Conservation (phyloP, 1,140 invertebrate genomes). For the Drosophila oshimai region DNA sequence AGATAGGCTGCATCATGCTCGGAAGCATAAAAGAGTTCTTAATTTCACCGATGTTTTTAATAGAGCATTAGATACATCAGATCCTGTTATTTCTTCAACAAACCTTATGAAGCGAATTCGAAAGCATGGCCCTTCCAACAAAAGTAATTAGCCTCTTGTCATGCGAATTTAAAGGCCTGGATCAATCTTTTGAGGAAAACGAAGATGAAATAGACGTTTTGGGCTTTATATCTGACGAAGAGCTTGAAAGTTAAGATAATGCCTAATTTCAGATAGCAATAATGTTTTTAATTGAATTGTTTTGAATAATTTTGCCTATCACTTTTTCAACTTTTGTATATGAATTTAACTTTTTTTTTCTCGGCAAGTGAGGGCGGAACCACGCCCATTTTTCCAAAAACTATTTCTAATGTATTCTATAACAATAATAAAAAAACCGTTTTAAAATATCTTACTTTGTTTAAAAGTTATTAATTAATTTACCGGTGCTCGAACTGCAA, state of each 20-base stretch:
- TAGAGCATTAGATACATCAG: background rate
- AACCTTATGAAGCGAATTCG: background rate
- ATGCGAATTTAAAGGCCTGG: background rate
- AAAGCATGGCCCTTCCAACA: background rate
- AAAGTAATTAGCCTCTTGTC: background rate
- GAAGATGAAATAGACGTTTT: background rate
- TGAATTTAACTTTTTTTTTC: background rate
- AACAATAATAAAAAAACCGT: background rate
- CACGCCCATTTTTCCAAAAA: background rate
- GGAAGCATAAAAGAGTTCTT: background rate
- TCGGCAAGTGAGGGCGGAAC: background rate
- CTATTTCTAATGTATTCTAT: background rate
- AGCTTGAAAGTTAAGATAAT: background rate
- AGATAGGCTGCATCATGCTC: background rate
- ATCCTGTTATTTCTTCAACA: background rate
- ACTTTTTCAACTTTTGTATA: background rate
- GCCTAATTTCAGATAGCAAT: background rate
- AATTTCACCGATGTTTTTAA: background rate
- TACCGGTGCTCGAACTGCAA: too few species aligned
- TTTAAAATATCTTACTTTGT: background rate
- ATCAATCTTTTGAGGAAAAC: background rate
- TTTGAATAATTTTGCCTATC: background rate
- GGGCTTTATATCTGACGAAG: background rate
- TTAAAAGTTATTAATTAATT: background rate
- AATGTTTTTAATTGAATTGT: background rate